Percentiles rank a stretch among this genome's conserved stretches.
Evolutionary conservation across 2,888 invertebrate species (phyloP).

Genomic region (Drosophila monieri): DNA sequence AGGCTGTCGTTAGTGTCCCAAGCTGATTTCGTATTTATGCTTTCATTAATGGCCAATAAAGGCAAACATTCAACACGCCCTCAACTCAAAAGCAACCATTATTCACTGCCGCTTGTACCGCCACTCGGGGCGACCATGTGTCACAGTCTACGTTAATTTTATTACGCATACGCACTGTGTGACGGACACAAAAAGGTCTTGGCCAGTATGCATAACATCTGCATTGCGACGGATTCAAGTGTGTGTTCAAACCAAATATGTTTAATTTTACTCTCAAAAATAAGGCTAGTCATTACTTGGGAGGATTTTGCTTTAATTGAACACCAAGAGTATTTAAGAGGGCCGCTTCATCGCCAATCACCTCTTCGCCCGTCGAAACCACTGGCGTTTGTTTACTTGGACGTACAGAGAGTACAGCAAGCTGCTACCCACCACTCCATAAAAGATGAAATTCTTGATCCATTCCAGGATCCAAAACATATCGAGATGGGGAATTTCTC

Average conservation of each 20-base stretch:
- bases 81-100: conserved; percentile 27
- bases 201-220: conserved; percentile 40
- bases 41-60: conserved; percentile 64
- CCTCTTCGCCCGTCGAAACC: too few relatives aligned
- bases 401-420: too few relatives aligned
- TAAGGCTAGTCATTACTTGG: conserved; percentile 61
- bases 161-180: conserved; percentile 69
- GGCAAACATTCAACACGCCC: conserved; percentile 12
- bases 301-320: conserved; percentile 19
- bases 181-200: conserved; percentile 34
- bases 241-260: conserved; percentile 20
- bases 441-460: too few relatives aligned
- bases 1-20: conserved; percentile 28
- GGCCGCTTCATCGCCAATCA: too few relatives aligned
- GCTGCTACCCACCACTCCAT: too few relatives aligned
- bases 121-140: conserved; percentile 55
- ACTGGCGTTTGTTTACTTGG: too few relatives aligned
- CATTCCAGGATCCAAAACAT: too few relatives aligned
- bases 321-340: too few relatives aligned
- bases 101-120: conserved; percentile 41
- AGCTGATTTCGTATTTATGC: conserved; percentile 59
- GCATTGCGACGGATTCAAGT: conserved; percentile 64
- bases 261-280: conserved; percentile 28
- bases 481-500: too few relatives aligned
- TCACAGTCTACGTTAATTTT: conserved; percentile 65